phyloP scores from a whole-genome alignment of 2,113 vertebrate genomes.

The Rhea americana region DNA sequence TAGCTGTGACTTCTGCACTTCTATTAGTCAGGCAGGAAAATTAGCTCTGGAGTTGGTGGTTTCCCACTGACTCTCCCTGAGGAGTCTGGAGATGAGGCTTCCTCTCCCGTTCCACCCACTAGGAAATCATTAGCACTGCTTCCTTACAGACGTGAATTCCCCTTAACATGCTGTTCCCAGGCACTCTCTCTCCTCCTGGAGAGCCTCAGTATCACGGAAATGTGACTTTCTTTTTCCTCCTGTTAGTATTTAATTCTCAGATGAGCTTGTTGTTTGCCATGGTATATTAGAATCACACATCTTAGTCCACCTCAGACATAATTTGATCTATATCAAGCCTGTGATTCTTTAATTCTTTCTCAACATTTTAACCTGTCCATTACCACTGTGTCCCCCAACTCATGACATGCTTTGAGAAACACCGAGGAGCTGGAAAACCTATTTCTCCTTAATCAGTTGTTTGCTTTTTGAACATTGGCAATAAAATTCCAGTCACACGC shows the following conservation, averaged over 20 bases:
- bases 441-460: slow-evolving; percentile 43
- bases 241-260: slow-evolving; percentile 9
- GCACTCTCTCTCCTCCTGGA: not conserved
- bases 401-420: not conserved
- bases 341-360: slow-evolving; percentile 19
- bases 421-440: slow-evolving; percentile 24
- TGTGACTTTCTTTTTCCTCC: not conserved
- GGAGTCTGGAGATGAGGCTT: slow-evolving; percentile 59
- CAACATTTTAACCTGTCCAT: not conserved
- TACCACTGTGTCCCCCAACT: slow-evolving; percentile 13
- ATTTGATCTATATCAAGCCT: not conserved
- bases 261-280: not conserved
- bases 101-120: slow-evolving; percentile 53
- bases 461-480: slow-evolving; percentile 44
- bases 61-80: slow-evolving; percentile 55
- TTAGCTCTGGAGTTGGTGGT: slow-evolving; percentile 1
- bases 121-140: slow-evolving; percentile 42
- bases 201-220: not conserved
- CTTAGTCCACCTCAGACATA: not conserved
- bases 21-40: slow-evolving; percentile 55
- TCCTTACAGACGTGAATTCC: slow-evolving; percentile 13
- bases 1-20: slow-evolving; percentile 42
- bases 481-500: slow-evolving; percentile 10
- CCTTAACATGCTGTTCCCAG: slow-evolving; percentile 33
- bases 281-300: not conserved